Conservation (phyloP, 2,113 vertebrate genomes). For the Misgurnus mizolepis region DNA sequence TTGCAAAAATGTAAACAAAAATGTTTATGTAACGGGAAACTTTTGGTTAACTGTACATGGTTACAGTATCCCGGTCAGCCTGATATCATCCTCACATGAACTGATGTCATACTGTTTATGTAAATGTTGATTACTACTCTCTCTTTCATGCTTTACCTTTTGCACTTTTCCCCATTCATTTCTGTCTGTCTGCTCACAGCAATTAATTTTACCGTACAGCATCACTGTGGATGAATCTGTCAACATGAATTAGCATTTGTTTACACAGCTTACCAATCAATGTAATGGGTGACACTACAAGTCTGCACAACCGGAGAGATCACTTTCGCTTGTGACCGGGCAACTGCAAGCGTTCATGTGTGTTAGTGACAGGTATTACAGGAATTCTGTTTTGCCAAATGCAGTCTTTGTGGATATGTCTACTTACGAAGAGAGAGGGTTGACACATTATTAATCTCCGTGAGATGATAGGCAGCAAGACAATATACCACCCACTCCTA, state of each 20-base stretch:
- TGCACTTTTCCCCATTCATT: neutral
- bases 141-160: neutral
- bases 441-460: neutral
- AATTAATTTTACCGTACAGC: neutral
- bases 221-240: neutral
- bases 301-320: neutral
- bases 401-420: neutral
- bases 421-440: constrained; percentile 30
- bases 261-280: constrained; percentile 33
- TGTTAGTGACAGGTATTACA: constrained; percentile 5
- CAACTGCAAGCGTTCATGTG: neutral
- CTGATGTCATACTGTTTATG: too few species aligned
- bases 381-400: constrained; percentile 5
- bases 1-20: too few species aligned
- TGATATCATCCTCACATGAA: too few species aligned
- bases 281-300: constrained; percentile 15
- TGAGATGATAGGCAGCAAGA: neutral
- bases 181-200: neutral
- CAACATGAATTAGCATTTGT: constrained; percentile 18
- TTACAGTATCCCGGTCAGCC: too few species aligned
- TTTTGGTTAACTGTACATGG: too few species aligned
- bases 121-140: neutral
- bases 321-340: neutral
- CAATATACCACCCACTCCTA: constrained; percentile 13
- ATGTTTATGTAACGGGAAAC: too few species aligned